phyloP scores from a whole-genome alignment of 1,140 invertebrate species.

The Lasioglossum albipes region DNA sequence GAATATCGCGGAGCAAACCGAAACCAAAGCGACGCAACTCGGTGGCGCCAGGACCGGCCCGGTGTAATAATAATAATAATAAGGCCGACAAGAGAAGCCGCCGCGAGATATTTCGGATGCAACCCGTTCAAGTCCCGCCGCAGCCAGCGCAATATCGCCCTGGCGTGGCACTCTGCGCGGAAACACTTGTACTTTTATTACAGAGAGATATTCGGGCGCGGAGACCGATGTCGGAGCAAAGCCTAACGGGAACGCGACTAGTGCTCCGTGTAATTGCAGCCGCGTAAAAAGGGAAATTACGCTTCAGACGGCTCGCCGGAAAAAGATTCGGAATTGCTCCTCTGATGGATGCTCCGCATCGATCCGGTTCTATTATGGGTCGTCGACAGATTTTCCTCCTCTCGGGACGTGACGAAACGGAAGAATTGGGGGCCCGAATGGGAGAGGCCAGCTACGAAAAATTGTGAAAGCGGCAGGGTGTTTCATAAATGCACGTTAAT shows the following conservation, averaged over 20 bases:
- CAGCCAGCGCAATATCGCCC: neutral
- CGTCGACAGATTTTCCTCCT: constrained; percentile 1
- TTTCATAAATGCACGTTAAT: no score
- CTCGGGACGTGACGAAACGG: neutral
- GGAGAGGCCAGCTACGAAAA: no score
- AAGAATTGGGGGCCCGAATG: neutral
- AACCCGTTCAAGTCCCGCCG: constrained; percentile 1
- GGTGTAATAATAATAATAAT: constrained; percentile 37
- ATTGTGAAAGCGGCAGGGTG: no score
- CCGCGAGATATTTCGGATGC: constrained; percentile 19
- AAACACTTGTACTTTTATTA: constrained; percentile 25
- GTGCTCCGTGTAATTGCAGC: constrained; percentile 5
- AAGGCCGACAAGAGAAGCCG: constrained; percentile 1
- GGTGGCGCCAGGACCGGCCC: constrained; percentile 12
- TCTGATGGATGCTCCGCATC: neutral
- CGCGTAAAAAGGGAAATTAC: constrained; percentile 7
- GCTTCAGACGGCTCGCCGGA: neutral
- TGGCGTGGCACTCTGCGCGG: neutral
- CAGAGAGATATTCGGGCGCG: neutral
- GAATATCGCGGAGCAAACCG: constrained; percentile 36
- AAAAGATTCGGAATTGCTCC: constrained; percentile 2
- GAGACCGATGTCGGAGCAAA: neutral
- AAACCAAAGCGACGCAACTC: constrained; percentile 41
- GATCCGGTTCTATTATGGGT: neutral
- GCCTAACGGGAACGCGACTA: neutral